Conservation (phyloP, 2,113 vertebrate species). For the Pteruthius melanotis region DNA sequence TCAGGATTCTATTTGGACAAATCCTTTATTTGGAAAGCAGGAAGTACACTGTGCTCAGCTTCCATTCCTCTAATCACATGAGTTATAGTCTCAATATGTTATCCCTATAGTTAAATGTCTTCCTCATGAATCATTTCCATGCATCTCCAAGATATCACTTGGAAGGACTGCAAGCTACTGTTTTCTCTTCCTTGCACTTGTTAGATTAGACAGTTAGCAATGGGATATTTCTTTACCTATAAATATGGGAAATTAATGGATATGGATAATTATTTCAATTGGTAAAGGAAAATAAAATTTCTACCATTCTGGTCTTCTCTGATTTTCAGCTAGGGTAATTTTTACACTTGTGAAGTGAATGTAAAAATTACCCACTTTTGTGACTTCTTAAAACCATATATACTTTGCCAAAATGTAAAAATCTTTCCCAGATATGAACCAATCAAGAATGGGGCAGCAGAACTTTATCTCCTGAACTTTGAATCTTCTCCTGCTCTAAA, state of each 20-base stretch:
- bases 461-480: background rate
- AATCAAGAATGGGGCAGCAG: background rate
- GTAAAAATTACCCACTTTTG: background rate
- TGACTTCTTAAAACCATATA: background rate
- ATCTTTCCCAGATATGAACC: background rate
- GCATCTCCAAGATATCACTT: background rate
- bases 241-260: background rate
- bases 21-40: background rate
- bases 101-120: background rate
- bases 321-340: background rate
- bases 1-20: background rate
- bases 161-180: background rate
- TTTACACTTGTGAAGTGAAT: background rate
- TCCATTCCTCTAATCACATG: background rate
- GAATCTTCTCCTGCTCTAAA: background rate
- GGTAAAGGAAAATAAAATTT: background rate
- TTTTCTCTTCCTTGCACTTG: background rate
- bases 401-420: background rate
- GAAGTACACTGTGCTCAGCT: background rate
- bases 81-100: background rate
- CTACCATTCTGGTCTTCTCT: background rate
- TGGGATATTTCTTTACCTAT: background rate
- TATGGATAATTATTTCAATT: background rate
- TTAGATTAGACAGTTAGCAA: background rate
- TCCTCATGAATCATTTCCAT: background rate